These are phyloP conservation scores for Nudaria mundana DNA, from an alignment of 2,888 invertebrate genomes.

Conservation along the genomic window DNA sequence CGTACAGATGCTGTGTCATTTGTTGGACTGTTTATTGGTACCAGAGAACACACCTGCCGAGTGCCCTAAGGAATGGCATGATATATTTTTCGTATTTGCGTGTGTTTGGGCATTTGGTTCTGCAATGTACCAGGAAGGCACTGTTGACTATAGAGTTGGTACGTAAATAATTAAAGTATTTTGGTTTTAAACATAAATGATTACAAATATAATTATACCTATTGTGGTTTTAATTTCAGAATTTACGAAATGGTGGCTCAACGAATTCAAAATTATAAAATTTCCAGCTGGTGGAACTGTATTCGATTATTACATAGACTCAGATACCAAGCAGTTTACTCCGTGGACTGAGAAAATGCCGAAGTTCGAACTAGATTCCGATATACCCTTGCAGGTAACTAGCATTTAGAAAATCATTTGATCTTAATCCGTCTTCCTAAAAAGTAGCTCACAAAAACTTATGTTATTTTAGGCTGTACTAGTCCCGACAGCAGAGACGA, in stretches of 20 bases:
- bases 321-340: conserved; percentile 93
- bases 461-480: conserved; percentile 86
- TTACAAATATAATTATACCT: too few relatives aligned
- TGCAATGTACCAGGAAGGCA: conserved; percentile 97
- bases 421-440: background rate
- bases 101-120: conserved; percentile 99
- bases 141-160: conserved; percentile 86
- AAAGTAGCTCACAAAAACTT: background rate
- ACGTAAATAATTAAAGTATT: conserved; percentile 30
- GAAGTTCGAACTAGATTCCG: conserved; percentile 95
- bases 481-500: conserved; percentile 96
- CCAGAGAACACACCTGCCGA: conserved; percentile 92
- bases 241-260: conserved; percentile 98
- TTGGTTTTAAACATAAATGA: too few relatives aligned
- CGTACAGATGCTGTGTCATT: conserved; percentile 95
- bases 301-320: conserved; percentile 96
- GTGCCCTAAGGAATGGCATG: conserved; percentile 97
- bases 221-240: conserved; percentile 73
- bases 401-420: background rate
- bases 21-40: conserved; percentile 91
- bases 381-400: conserved; percentile 91
- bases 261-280: conserved; percentile 96
- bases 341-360: conserved; percentile 95
- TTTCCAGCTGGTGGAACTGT: conserved; percentile 96
- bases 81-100: conserved; percentile 97